Base-by-base conservation (phyloP, 2,888 invertebrate genomes). In the Agrilus cyanescens region DNA sequence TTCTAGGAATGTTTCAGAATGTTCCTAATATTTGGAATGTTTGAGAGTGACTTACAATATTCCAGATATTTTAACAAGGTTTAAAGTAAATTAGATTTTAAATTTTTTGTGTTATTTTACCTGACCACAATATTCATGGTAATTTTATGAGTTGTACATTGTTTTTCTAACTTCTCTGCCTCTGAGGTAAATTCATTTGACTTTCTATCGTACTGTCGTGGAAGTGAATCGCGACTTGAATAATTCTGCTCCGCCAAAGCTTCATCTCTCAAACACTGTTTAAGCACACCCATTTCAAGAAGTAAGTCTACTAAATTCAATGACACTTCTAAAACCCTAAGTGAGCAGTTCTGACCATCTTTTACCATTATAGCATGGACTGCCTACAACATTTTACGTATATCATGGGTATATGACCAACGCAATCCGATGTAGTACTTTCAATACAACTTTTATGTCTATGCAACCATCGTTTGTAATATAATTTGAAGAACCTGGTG, bases 401-500 rank as follows among this genome's bases (percentile, higher is more conserved):
- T 46, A 31, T 34, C 33, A 33, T 12, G 7, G 8, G 12, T 33
- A 4, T 41, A 32, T 42, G 38, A 38, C n/a, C 46, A 32, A 38
- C 13, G 18, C 12, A 38, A 14, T 25, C 32, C 25, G 32, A 33
- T 38, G 32, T 37, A 45, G 53, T 67, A 85, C 86, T 74, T 85
- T 85, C 7, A 87, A 65, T 2, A 94, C 82, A 12, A 94, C 86
- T 70, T 85, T 83, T 52, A 89, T 80, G 64, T 95, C 90, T 44
- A 98, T 82, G 59, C 94, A 88, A 0, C 98, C 97, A 54, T 95
- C 93, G 56, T 85, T 84, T 20, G 93, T 95, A 45, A 97, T 95
- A 60, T 95, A 98, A 61, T 85, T 80, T 14, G 82, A 72, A 0
- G 96, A 85, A 0, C 91, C 93, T 0, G 88, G 81, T 0, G 89